A percentile compares a stretch with the other conserved stretches of the same genome.
Conservation (phyloP, 2,888 invertebrate genomes). For the Phlogophora meticulosa region DNA sequence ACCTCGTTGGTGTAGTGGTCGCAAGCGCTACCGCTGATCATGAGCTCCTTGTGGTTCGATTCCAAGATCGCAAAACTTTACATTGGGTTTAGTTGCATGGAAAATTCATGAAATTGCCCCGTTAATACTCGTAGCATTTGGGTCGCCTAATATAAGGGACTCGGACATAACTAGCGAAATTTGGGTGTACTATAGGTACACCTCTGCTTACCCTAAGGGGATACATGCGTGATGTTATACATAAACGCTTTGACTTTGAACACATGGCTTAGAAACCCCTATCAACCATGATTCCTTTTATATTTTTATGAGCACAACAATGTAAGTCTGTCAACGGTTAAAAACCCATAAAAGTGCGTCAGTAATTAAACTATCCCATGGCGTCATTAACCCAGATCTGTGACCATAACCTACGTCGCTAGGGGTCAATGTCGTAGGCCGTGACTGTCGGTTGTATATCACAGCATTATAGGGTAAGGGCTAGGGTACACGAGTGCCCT, state of each 20-base stretch:
- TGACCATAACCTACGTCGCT: conserved; percentile 60
- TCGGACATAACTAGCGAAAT: too few species aligned
- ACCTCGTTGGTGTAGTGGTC: too few species aligned
- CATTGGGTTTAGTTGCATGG: too few species aligned
- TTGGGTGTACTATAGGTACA: too few species aligned
- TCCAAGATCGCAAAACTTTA: too few species aligned
- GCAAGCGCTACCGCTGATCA: too few species aligned
- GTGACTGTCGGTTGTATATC: conserved; percentile 37
- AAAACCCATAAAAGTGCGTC: conserved; percentile 48
- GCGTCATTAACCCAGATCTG: conserved; percentile 37
- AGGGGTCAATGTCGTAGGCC: conserved; percentile 58
- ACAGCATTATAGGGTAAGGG: conserved; percentile 35
- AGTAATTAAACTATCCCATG: conserved; percentile 44
- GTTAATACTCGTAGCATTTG: too few species aligned
- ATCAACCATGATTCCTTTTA: background rate
- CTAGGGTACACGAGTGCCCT: conserved; percentile 5
- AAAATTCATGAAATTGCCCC: too few species aligned
- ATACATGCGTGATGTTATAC: too few species aligned
- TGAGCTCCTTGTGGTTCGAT: too few species aligned
- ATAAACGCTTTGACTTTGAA: background rate
- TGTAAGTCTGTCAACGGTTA: conserved; percentile 36
- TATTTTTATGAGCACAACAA: conserved; percentile 13
- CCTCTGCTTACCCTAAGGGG: too few species aligned
- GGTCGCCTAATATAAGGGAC: too few species aligned
- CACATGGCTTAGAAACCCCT: conserved; percentile 14